Evolutionary conservation across 2,113 vertebrate species (phyloP), one percentile per base, ranked within the genome.

Genomic region (Campylomormyrus tamandua): DNA sequence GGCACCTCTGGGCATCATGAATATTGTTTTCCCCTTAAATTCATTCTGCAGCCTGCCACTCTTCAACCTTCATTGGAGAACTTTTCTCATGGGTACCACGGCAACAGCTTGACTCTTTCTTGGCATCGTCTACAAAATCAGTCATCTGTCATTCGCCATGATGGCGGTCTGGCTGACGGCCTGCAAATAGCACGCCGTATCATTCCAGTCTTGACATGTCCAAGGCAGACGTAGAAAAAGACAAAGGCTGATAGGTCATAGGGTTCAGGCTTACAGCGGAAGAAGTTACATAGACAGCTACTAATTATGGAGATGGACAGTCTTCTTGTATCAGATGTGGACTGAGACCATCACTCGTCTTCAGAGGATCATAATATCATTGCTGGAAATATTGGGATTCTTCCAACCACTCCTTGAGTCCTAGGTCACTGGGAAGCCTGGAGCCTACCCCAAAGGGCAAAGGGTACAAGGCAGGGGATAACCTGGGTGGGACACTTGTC

Each of bases 221-320:
- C 83, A n/a, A 19, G 50, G 85, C 85, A 87, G 27, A 87, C 27
- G 49, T 52, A 4, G 11, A 17, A 10, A 62, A 62, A 58, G 53
- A 24, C 35, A 19, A 39, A 50, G 21, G 53, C 53, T 31, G 39
- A 46, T 56, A 27, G 80, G 77, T 89, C 80, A 62, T 53, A 58
- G 35, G 42, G 21, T 21, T 77, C 21, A 46, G 50, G n/a, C 8
- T 35, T 10, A 45, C 27, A 58, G 24, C 5, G 3, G 50, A 49
- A 50, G 48, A 49, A 46, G 42, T 58, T 89, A 85, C 27, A 35
- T n/a, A 62, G 42, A 89, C 80, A 46, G 50, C 5, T 31, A 80
- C 35, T 89, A 89, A 84, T 58, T 84, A 62, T 89, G 11, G 80
- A 89, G 77, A 89, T 50, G 53, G 39, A 84, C 17, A 58, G 39